Base-by-base conservation (phyloP, 1,140 invertebrate genomes). In the Pachyrhynchus sulphureomaculatus region DNA sequence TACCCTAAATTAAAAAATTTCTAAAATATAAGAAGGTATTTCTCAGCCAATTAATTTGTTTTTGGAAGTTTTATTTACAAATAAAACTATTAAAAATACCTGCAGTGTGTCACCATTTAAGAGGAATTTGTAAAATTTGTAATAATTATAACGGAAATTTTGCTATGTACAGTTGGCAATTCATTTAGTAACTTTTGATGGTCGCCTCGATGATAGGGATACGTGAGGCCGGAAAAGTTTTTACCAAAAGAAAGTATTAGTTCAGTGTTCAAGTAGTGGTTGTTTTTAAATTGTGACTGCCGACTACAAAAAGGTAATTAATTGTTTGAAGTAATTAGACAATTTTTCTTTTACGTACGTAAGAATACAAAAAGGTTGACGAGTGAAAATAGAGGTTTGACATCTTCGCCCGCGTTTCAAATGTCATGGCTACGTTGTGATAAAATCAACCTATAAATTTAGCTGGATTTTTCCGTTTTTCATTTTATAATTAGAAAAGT, bases 191-290 rank as follows among this genome's bases (percentile, higher is more conserved):
- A 53, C 13, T 41, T n/a, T n/a, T 56, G 36, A 56, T 49, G 49
- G 56, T 34, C 47, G 26, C 8, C 6, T 10, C 26, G 26, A 29
- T 29, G 26, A 29, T n/a, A n/a, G n/a, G n/a, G n/a, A n/a, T 9
- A 29, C 56, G 56, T 32, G n/a, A 41, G 56, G 47, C 56, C 56
- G 45, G 55, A 32, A 47, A n/a, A 24, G 9, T 20, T 17, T 42
- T 29, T 44, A 42, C 29, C 18, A 15, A 4, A 24, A 42, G 2
- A 23, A 2, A 44, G 12, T n/a, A n/a, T n/a, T 1, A 21, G 12
- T 12, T 24, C 4, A 17, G n/a, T 18, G 17, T 24, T 51, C 10
- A 36, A 17, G 9, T 53, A 4, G 10, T 10, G 17, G 18, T 36
- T 37, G 9, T 39, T 29, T 20, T 9, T n/a, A n/a, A n/a, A 4